These are phyloP conservation scores for Coptodon bakossiorum DNA, from an alignment of 2,113 vertebrate species.

Conservation along the genomic window DNA sequence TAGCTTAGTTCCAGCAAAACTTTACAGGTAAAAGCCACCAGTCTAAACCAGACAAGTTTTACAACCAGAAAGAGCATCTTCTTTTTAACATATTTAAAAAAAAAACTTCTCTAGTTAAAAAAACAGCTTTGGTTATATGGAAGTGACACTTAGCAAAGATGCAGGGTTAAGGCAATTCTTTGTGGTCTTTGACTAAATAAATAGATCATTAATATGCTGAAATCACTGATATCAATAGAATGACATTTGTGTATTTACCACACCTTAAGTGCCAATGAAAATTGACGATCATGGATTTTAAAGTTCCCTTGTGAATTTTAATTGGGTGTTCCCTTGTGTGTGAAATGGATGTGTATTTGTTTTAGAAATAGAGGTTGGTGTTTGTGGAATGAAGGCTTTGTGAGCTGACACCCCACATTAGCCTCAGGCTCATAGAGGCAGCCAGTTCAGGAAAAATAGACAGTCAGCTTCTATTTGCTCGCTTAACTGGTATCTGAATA, in stretches of 20 bases:
- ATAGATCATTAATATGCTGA: neutral
- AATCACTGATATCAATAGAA: neutral
- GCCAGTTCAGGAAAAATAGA: neutral
- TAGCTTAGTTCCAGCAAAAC: neutral
- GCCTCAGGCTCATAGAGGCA: neutral
- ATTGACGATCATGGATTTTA: neutral
- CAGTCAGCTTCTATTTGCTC: neutral
- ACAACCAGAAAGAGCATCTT: neutral
- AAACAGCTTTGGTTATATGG: neutral
- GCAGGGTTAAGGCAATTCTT: neutral
- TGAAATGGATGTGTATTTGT: neutral
- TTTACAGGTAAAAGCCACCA: neutral
- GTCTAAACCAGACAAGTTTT: neutral
- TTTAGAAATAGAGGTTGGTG: neutral
- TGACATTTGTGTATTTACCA: neutral
- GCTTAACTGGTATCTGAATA: neutral
- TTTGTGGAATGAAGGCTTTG: neutral
- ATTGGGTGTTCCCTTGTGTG: neutral
- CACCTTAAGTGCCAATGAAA: neutral
- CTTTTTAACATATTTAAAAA: neutral
- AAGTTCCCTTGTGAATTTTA: neutral
- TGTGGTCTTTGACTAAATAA: neutral
- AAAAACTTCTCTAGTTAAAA: neutral
- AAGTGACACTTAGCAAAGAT: neutral
- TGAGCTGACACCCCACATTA: neutral